Percentiles rank a stretch among this genome's conserved stretches.
phyloP scores from a whole-genome alignment of 2,797 vertebrate species.

The Hirundo rustica region DNA sequence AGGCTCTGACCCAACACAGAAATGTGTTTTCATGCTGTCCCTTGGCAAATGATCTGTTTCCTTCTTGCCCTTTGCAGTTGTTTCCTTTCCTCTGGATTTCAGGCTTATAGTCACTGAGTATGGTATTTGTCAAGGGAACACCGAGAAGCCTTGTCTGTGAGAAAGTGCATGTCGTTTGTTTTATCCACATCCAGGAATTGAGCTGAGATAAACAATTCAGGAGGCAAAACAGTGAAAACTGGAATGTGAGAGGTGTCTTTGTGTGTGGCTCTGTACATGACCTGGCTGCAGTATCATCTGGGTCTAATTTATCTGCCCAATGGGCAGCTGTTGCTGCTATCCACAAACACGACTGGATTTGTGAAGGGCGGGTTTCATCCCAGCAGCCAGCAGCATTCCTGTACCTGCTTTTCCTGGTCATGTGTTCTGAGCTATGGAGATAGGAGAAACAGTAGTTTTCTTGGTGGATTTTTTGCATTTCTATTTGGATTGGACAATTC shows the following conservation, averaged over 20 bases:
- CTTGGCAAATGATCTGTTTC: conserved; percentile 56
- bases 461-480: neutral
- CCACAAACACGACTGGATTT: neutral
- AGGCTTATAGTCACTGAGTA: conserved; percentile 28
- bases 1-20: conserved; percentile 25
- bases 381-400: neutral
- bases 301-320: neutral
- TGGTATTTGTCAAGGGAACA: conserved; percentile 59
- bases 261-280: conserved; percentile 3
- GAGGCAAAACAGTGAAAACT: conserved; percentile 57
- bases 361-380: neutral
- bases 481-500: neutral
- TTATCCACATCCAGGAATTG: conserved; percentile 68
- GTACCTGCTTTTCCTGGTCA: neutral
- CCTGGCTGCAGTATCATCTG: neutral
- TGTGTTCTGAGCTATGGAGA: neutral
- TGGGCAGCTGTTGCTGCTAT: neutral
- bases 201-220: conserved; percentile 55
- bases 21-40: conserved; percentile 54
- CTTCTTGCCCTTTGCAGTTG: conserved; percentile 58
- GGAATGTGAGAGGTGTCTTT: conserved; percentile 48
- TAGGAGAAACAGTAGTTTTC: neutral
- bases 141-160: conserved; percentile 46
- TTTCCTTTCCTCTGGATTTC: conserved; percentile 57
- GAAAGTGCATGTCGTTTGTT: conserved; percentile 61